Evolutionary conservation across 2,797 vertebrate species (phyloP).

Genomic region (Caiman crocodilus): DNA sequence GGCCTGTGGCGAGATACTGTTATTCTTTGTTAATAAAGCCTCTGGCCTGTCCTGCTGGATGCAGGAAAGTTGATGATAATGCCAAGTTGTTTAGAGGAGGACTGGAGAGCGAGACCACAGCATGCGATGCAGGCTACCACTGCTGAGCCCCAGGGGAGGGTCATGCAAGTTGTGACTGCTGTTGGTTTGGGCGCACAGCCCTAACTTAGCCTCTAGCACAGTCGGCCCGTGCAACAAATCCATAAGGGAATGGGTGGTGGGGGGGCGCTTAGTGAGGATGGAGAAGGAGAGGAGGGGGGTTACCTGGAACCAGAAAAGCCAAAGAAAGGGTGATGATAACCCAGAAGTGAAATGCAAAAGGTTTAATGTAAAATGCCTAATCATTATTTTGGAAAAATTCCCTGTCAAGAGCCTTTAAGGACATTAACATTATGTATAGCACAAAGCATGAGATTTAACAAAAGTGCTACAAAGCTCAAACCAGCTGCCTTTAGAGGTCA

Average conservation of each 20-base stretch:
- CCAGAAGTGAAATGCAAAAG: neutral
- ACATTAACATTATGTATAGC: constrained; percentile 8
- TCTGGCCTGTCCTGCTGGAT: neutral
- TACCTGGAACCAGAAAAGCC: neutral
- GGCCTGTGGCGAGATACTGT: constrained; percentile 7
- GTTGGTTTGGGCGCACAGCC: neutral
- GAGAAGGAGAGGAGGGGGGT: neutral
- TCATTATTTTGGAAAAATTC: constrained; percentile 12
- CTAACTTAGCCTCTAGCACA: neutral
- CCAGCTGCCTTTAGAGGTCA: constrained; percentile 97
- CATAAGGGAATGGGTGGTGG: neutral
- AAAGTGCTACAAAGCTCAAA: constrained; percentile 57
- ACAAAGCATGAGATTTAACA: constrained; percentile 57
- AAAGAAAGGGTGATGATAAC: neutral
- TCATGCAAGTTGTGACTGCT: neutral
- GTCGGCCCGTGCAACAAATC: neutral
- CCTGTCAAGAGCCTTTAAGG: neutral
- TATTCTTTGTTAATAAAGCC: neutral
- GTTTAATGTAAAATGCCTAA: neutral
- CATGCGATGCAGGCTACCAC: neutral
- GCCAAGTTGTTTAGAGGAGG: constrained; percentile 48
- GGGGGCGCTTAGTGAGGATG: neutral
- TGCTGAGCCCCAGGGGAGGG: constrained; percentile 7
- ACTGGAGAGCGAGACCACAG: neutral
- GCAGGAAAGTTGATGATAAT: neutral